Conservation (phyloP, 2,888 invertebrate genomes). For the Nephrotoma guestfalica region DNA sequence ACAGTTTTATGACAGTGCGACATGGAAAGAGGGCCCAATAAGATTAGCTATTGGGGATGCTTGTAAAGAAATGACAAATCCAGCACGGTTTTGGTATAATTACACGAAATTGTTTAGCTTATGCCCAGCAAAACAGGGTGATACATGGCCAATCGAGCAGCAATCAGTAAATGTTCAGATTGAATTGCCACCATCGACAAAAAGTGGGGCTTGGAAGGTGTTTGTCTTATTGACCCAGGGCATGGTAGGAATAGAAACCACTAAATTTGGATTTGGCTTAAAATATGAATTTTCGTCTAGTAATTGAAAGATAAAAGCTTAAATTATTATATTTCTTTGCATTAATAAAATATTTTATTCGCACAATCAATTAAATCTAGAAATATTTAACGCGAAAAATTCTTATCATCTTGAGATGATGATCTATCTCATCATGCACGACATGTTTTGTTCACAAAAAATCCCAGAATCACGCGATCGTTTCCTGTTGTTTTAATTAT, state of each 20-base stretch:
- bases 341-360: too few relatives aligned
- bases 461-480: too few relatives aligned
- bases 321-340: too few relatives aligned
- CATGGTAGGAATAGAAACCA: not conserved
- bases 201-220: not conserved
- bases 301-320: too few relatives aligned
- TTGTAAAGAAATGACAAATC: not conserved
- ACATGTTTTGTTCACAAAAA: too few relatives aligned
- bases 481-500: too few relatives aligned
- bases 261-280: not conserved
- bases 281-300: not conserved
- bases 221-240: not conserved
- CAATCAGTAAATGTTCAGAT: not conserved
- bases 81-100: not conserved
- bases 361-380: too few relatives aligned
- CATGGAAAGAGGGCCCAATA: not conserved
- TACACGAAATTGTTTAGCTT: not conserved
- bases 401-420: too few relatives aligned
- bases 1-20: not conserved
- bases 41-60: not conserved
- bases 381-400: too few relatives aligned
- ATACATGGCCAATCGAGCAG: not conserved
- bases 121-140: not conserved
- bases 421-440: too few relatives aligned
- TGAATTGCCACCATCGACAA: not conserved